A percentile compares a stretch with the other conserved stretches of the same genome.
These are phyloP conservation scores for Drosophila grimshawi DNA, from an alignment of 1,140 invertebrate species.

Conservation along the genomic window DNA sequence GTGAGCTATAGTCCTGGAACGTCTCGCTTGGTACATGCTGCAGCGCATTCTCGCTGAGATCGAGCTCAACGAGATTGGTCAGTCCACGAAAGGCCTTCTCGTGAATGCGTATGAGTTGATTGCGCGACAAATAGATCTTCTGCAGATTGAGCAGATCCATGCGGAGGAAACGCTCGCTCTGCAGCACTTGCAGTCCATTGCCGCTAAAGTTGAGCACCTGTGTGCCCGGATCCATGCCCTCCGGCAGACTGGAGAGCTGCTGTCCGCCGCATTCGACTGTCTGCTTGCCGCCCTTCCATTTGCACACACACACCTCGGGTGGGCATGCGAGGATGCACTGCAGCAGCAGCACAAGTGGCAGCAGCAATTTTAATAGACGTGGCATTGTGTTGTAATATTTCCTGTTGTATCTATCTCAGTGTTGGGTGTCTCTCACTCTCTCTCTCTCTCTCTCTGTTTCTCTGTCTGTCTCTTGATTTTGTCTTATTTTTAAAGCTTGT, in stretches of 20 bases:
- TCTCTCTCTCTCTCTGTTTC: background rate
- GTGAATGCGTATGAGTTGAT: slow-evolving; percentile 91
- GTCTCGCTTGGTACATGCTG: slow-evolving; percentile 90
- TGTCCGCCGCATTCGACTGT: slow-evolving; percentile 93
- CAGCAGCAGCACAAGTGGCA: slow-evolving; percentile 13
- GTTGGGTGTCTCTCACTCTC: background rate
- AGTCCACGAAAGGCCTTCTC: slow-evolving; percentile 92
- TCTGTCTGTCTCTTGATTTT: background rate
- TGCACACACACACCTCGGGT: slow-evolving; percentile 90
- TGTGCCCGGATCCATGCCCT: slow-evolving; percentile 93
- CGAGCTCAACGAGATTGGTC: slow-evolving; percentile 94
- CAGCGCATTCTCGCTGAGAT: slow-evolving; percentile 93
- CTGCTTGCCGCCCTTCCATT: slow-evolving; percentile 96
- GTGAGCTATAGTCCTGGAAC: slow-evolving; percentile 90
- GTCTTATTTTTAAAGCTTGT: slow-evolving; percentile 12
- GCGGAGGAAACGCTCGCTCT: slow-evolving; percentile 90
- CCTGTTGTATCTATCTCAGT: background rate
- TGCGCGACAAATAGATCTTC: slow-evolving; percentile 91
- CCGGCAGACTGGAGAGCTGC: slow-evolving; percentile 90
- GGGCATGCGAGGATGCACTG: slow-evolving; percentile 87
- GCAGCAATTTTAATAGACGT: slow-evolving; percentile 10
- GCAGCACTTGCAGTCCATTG: slow-evolving; percentile 91
- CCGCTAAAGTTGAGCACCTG: slow-evolving; percentile 94
- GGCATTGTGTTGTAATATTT: slow-evolving; percentile 43
- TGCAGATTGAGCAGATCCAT: slow-evolving; percentile 94